Evolutionary conservation across 2,797 vertebrate species (phyloP).

Genomic region (Odontamblyopus rebecca): DNA sequence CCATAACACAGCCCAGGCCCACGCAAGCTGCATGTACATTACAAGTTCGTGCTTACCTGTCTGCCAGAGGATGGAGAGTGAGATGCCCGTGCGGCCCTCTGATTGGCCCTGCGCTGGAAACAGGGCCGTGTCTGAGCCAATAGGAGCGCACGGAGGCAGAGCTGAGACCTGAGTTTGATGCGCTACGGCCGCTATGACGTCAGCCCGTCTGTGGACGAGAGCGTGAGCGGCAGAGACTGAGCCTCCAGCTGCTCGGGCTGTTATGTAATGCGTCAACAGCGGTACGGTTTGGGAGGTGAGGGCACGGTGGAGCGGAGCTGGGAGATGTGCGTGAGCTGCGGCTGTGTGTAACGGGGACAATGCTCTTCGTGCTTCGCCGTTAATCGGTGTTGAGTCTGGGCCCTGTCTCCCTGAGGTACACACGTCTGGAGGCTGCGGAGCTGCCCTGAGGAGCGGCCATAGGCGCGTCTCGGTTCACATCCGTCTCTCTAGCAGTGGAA

Average conservation of each 20-base stretch:
- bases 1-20: no score
- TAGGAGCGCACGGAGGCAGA: constrained; percentile 22
- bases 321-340: constrained; percentile 2
- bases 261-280: constrained; percentile 65
- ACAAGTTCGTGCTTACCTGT: background rate
- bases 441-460: constrained; percentile 10
- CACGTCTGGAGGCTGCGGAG: constrained; percentile 50
- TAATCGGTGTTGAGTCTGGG: constrained; percentile 20
- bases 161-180: constrained; percentile 18
- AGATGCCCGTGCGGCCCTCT: background rate
- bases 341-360: constrained; percentile 5
- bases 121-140: constrained; percentile 14
- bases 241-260: constrained; percentile 29
- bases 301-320: constrained; percentile 22
- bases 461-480: constrained; percentile 31
- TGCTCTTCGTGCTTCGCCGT: constrained; percentile 1
- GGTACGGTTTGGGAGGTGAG: constrained; percentile 23
- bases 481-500: constrained; percentile 13
- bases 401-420: constrained; percentile 39
- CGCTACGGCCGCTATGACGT: constrained; percentile 62
- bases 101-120: constrained; percentile 11
- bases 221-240: constrained; percentile 44
- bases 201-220: constrained; percentile 37
- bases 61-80: background rate
- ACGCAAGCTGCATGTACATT: background rate